Evolutionary conservation across 2,113 vertebrate species (phyloP).

Genomic region (Zosterops borbonicus): DNA sequence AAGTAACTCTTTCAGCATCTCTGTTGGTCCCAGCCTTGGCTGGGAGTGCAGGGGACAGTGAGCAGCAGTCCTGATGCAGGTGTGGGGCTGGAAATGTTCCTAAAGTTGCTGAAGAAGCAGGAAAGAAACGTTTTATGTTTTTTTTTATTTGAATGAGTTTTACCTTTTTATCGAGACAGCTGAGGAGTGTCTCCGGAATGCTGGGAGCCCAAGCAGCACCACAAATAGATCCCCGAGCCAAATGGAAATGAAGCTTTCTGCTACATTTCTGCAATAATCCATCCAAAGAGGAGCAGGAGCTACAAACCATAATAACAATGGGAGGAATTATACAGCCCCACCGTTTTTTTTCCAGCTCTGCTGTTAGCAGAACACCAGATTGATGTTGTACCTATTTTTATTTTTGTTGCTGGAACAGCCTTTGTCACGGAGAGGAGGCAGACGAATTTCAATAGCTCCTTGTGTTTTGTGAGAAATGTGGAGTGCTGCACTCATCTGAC

Average conservation of each 20-base stretch:
- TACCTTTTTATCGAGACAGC: constrained; percentile 34
- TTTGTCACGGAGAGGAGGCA: constrained; percentile 21
- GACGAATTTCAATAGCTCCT: neutral
- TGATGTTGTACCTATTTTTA: constrained; percentile 33
- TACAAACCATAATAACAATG: constrained; percentile 22
- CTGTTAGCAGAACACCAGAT: neutral
- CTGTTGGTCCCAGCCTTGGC: neutral
- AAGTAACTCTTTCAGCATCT: rapidly evolving
- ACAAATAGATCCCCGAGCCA: constrained; percentile 34
- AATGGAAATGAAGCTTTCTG: constrained; percentile 41
- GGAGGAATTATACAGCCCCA: constrained; percentile 23
- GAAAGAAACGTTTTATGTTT: neutral
- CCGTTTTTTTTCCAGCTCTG: neutral
- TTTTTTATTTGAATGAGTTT: constrained; percentile 44
- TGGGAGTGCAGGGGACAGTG: neutral
- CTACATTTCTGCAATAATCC: constrained; percentile 23
- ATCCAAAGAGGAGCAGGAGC: neutral
- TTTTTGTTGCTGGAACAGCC: constrained; percentile 20
- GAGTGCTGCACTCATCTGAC: constrained; percentile 53
- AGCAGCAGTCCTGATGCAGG: neutral
- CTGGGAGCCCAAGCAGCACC: neutral
- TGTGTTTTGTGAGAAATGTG: neutral
- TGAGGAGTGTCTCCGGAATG: constrained; percentile 1
- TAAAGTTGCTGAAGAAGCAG: constrained; percentile 63
- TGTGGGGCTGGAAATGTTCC: neutral